Conservation (phyloP, 2,888 invertebrate genomes). For the Parascotia fuliginaria region DNA sequence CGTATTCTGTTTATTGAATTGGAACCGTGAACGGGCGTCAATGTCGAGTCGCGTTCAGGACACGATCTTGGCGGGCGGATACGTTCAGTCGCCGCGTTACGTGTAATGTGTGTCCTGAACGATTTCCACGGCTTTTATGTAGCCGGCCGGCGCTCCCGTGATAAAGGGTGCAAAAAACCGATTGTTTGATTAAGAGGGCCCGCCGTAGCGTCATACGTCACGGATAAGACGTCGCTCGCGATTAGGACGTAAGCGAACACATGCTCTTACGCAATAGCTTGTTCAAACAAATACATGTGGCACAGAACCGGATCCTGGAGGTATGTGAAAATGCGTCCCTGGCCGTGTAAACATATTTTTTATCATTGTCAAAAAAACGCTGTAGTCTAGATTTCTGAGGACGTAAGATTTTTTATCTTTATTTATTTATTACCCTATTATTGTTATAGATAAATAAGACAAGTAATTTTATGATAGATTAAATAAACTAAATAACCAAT, state of each 20-base stretch:
- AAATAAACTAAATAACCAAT: no score
- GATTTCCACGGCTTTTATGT: slow-evolving; percentile 83
- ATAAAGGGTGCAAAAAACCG: slow-evolving; percentile 83
- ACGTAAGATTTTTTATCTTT: neutral
- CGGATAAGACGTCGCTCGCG: slow-evolving; percentile 71
- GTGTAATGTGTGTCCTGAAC: slow-evolving; percentile 82
- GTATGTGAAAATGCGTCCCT: slow-evolving; percentile 69
- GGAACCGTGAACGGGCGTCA: slow-evolving; percentile 31
- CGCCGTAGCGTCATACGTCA: slow-evolving; percentile 69
- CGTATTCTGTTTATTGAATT: slow-evolving; percentile 37
- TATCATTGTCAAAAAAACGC: neutral
- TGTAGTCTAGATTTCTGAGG: neutral
- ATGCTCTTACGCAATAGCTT: slow-evolving; percentile 76
- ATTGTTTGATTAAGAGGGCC: slow-evolving; percentile 80
- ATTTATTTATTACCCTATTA: neutral
- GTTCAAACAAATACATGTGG: slow-evolving; percentile 81
- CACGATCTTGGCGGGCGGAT: slow-evolving; percentile 61
- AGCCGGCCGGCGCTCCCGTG: slow-evolving; percentile 74
- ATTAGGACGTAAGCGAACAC: slow-evolving; percentile 68
- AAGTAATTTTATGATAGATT: no score
- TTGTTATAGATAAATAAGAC: no score
- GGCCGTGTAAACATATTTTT: slow-evolving; percentile 22
- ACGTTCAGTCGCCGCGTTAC: slow-evolving; percentile 79
- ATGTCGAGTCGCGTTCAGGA: slow-evolving; percentile 57
- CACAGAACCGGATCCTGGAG: slow-evolving; percentile 71